Evolutionary conservation across 2,113 vertebrate species (phyloP), one percentile per base, ranked within the genome.

Genomic region (Nothoprocta perdicaria): DNA sequence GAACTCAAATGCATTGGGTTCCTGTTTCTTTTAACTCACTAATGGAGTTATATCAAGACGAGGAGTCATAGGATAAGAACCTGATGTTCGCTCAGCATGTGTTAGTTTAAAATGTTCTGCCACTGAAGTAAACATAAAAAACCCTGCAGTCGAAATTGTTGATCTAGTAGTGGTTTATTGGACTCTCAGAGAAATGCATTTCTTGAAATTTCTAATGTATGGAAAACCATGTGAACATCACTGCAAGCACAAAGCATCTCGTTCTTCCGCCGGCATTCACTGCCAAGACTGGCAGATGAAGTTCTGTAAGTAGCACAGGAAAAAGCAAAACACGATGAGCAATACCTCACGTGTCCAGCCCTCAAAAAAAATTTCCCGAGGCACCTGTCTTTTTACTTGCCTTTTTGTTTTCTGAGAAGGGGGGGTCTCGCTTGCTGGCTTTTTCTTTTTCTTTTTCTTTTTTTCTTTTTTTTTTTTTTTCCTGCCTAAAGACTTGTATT

Each of bases 261-360:
- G 71, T 84, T 63, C 80, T 92, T 94, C 60, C 52, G 38, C 68
- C 55, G 84, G 22, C 40, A 40, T 77, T 89, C 81, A 33, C 61
- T 67, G 40, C n/a, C 75, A 80, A 94, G 18, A 86, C 38, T 17
- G 80, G 82, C 57, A 90, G 73, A 80, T 86, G 65, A 94, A 91
- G 86, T 52, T 31, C 66, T 82, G 41, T 89, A 55, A 75, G 80
- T 78, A 72, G 69, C 46, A 55, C 60, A 46, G 68, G 82, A 75
- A 63, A 85, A 91, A 83, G 80, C 61, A 89, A 89, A 91, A 67
- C 31, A 86, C 0, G 2, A 74, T 63, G 57, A 91, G 33, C 38
- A 77, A 57, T 41, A 83, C 4, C 45, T 74, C 1, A 0, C 74
- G 68, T 7, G 2, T 83, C 90, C 73, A 83, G 24, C 16, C 57